phyloP scores from a whole-genome alignment of 2,113 vertebrate genomes.

The Noturus placidus region DNA sequence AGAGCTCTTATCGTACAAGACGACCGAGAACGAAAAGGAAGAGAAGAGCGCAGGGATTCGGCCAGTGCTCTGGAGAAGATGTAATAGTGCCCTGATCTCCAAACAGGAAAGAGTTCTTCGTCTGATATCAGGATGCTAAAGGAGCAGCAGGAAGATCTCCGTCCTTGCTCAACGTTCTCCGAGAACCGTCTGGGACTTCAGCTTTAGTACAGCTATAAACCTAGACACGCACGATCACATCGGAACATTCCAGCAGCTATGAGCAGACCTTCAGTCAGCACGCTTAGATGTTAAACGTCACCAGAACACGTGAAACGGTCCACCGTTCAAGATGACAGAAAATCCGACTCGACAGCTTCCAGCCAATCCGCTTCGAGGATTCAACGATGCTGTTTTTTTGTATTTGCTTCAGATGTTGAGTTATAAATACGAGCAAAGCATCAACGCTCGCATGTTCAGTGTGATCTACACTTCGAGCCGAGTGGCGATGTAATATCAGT shows the following conservation, averaged over 20 bases:
- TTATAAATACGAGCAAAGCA: no score
- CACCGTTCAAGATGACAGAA: neutral
- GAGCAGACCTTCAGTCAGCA: neutral
- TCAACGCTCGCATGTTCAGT: neutral
- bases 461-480: neutral
- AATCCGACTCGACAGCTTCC: neutral
- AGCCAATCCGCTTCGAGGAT: neutral
- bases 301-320: no score
- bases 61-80: neutral
- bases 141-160: neutral
- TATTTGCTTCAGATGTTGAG: no score
- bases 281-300: neutral
- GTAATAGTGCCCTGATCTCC: neutral
- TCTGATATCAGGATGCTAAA: neutral
- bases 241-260: neutral
- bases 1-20: neutral
- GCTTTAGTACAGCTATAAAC: neutral
- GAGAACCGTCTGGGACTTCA: neutral
- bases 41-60: neutral
- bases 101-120: neutral
- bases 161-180: neutral
- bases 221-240: neutral
- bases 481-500: neutral
- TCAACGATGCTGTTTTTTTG: no score
- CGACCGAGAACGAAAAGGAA: neutral